A percentile compares a stretch with the other conserved stretches of the same genome.
Conservation (phyloP, 2,113 vertebrate species). For the Podarcis raffonei region DNA sequence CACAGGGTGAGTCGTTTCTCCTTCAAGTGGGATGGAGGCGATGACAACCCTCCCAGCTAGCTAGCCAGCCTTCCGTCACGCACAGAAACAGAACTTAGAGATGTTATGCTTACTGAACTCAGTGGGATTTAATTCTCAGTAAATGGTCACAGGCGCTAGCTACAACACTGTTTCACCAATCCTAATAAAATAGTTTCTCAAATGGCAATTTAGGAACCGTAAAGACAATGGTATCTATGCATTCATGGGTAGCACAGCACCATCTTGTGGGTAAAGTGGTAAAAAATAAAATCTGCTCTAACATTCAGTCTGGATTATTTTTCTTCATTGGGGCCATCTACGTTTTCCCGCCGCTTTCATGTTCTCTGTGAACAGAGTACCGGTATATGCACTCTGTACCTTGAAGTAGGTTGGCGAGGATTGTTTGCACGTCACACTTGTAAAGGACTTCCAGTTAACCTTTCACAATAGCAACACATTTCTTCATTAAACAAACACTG, state of each 20-base stretch:
- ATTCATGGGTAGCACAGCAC: slow-evolving; percentile 19
- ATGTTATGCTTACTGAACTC: neutral
- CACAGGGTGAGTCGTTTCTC: neutral
- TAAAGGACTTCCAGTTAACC: neutral
- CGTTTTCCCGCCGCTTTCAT: neutral
- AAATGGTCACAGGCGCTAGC: neutral
- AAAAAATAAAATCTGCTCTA: neutral
- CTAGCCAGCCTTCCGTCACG: neutral
- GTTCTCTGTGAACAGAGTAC: neutral
- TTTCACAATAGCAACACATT: neutral
- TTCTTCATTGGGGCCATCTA: neutral
- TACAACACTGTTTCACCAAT: neutral
- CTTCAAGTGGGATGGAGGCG: neutral
- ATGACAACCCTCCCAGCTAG: neutral
- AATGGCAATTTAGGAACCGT: neutral
- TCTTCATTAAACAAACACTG: neutral
- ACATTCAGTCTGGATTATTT: neutral
- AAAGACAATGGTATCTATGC: neutral
- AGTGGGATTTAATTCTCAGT: neutral
- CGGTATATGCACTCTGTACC: neutral
- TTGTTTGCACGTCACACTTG: neutral
- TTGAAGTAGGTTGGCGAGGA: neutral
- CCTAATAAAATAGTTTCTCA: slow-evolving; percentile 8
- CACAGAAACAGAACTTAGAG: neutral
- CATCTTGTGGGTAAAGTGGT: slow-evolving; percentile 21